phyloP scores from a whole-genome alignment of 2,888 invertebrate species.

The Ischnura elegans region DNA sequence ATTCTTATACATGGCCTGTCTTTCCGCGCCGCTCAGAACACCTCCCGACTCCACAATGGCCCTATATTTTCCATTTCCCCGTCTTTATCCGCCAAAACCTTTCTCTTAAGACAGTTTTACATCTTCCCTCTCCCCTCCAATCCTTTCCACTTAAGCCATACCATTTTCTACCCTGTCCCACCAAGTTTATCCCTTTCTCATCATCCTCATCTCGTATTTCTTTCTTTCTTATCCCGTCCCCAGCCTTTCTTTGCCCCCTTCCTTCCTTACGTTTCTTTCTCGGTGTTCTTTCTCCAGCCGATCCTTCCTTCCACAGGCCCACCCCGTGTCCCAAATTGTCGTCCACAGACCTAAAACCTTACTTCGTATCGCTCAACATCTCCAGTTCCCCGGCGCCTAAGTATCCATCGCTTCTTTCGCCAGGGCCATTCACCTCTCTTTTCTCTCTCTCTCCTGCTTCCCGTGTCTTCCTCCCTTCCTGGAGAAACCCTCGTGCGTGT shows the following conservation, averaged over 20 bases:
- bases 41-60: not conserved
- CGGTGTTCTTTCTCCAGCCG: not conserved
- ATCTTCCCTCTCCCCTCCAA: not conserved
- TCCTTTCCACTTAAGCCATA: not conserved
- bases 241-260: not conserved
- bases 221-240: no score
- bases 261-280: not conserved
- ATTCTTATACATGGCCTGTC: not conserved
- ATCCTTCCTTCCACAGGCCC: not conserved
- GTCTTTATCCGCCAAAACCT: not conserved
- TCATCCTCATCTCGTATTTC: not conserved
- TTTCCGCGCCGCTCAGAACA: not conserved
- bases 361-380: not conserved
- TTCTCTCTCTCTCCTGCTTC: not conserved
- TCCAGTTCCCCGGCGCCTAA: not conserved
- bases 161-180: not conserved
- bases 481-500: not conserved
- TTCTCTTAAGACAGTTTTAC: slow-evolving; percentile 13
- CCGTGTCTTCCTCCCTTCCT: not conserved
- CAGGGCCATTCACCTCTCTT: not conserved
- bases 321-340: not conserved
- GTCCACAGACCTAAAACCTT: not conserved
- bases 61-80: not conserved
- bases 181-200: no score
- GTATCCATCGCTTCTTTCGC: not conserved